A percentile compares a stretch with the other conserved stretches of the same genome.
Conservation (phyloP, 2,113 vertebrate species). For the Garra rufa region DNA sequence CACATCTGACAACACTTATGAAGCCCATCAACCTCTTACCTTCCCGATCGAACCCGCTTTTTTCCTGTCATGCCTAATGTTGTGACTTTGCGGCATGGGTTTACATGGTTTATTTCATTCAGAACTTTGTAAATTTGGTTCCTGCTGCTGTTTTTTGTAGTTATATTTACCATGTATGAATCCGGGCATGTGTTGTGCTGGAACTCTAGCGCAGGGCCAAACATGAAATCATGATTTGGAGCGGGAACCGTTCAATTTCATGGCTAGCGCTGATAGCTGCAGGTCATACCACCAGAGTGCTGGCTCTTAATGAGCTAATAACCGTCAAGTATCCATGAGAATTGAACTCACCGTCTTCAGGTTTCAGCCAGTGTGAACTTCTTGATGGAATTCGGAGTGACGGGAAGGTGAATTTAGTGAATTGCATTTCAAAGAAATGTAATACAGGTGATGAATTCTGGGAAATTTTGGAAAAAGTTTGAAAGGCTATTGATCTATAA, state of each 20-base stretch:
- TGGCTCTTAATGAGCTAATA: background rate
- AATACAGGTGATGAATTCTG: background rate
- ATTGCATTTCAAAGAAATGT: background rate
- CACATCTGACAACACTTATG: conserved; percentile 4
- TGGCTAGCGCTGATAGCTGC: background rate
- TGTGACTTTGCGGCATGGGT: background rate
- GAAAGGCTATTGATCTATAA: background rate
- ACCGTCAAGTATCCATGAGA: background rate
- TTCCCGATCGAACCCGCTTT: background rate
- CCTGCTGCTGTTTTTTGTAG: too few species aligned
- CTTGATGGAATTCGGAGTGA: background rate
- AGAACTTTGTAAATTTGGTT: background rate
- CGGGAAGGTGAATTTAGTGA: background rate
- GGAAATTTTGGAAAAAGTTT: background rate
- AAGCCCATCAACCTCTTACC: background rate
- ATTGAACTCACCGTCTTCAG: background rate
- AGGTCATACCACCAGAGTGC: background rate
- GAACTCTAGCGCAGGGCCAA: background rate
- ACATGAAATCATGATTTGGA: conserved; percentile 18
- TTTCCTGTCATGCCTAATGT: background rate
- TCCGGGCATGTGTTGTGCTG: background rate
- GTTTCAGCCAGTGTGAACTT: background rate
- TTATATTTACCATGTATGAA: background rate
- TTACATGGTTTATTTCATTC: background rate
- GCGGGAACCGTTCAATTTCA: background rate